These are phyloP conservation scores for Bubo blakistoni DNA, from an alignment of 2,113 vertebrate species.

Conservation along the genomic window DNA sequence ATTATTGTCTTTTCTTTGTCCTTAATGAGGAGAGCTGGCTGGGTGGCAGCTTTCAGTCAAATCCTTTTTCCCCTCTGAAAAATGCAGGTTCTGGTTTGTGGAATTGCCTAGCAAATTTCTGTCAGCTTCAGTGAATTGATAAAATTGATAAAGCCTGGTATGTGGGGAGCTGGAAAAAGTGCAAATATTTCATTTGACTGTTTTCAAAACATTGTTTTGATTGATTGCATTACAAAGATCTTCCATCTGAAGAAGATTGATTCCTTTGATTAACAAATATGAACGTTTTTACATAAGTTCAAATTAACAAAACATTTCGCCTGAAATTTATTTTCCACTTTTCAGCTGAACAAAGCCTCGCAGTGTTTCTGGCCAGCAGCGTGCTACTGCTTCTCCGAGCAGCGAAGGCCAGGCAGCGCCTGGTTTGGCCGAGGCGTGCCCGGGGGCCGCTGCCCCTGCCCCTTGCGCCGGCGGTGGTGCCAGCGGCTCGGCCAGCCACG, in stretches of 20 bases:
- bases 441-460: accelerated
- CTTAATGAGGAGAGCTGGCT: background rate
- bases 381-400: accelerated
- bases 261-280: background rate
- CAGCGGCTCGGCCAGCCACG: accelerated
- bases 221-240: accelerated
- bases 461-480: background rate
- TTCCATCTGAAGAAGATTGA: background rate
- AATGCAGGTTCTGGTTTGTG: background rate
- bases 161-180: background rate
- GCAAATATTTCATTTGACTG: background rate
- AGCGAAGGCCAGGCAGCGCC: accelerated
- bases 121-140: background rate
- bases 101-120: background rate
- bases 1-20: background rate
- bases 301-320: accelerated
- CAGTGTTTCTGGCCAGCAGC: background rate
- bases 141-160: background rate
- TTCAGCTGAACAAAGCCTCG: accelerated
- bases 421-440: accelerated
- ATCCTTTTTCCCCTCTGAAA: background rate
- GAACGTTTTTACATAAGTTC: background rate
- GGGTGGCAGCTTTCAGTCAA: background rate
- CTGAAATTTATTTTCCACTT: background rate
- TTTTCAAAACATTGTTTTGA: background rate